These are phyloP conservation scores for Neoaliturus tenellus DNA, from an alignment of 2,888 invertebrate species.

Conservation along the genomic window DNA sequence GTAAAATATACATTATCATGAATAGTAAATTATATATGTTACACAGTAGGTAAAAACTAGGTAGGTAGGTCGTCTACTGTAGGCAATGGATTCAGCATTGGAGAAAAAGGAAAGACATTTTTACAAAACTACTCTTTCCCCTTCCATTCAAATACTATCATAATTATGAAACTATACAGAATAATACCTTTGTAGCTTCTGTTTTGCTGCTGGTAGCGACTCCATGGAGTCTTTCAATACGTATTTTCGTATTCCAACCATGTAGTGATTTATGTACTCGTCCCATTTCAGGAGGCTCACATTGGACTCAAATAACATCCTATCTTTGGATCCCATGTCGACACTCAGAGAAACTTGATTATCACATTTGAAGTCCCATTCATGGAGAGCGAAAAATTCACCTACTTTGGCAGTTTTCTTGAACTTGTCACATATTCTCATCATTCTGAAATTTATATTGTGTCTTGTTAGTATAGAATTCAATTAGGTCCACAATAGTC, in stretches of 20 bases:
- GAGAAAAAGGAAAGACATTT: too few relatives aligned
- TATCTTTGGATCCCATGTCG: conserved; percentile 75
- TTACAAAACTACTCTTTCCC: too few relatives aligned
- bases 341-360: conserved; percentile 78
- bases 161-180: background rate
- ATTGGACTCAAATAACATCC: conserved; percentile 80
- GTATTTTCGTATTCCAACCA: conserved; percentile 89
- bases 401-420: conserved; percentile 86
- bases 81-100: too few relatives aligned
- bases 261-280: conserved; percentile 85
- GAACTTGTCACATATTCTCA: conserved; percentile 88
- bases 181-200: conserved; percentile 79
- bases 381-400: conserved; percentile 89
- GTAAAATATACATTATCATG: too few relatives aligned
- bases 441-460: conserved; percentile 78
- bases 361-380: conserved; percentile 86
- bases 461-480: background rate
- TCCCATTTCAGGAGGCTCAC: conserved; percentile 84
- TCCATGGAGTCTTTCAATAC: conserved; percentile 86
- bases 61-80: too few relatives aligned
- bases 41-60: too few relatives aligned
- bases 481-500: too few relatives aligned
- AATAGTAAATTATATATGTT: too few relatives aligned
- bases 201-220: conserved; percentile 79
- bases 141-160: too few relatives aligned